Base-by-base conservation (phyloP, 2,888 invertebrate genomes). In the Xylota segnis region DNA sequence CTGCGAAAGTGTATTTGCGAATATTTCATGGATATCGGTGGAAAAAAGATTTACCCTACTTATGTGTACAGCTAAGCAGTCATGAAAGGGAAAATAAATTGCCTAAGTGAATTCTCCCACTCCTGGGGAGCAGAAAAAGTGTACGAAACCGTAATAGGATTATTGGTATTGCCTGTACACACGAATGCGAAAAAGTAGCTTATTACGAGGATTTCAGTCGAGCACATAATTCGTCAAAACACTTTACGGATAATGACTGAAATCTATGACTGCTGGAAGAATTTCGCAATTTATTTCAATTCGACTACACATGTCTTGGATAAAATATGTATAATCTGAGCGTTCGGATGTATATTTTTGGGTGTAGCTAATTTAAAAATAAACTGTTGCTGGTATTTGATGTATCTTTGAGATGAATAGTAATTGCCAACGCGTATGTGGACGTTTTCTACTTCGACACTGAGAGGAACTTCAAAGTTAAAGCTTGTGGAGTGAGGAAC, bases 31-130 rank as follows among this genome's bases (percentile, higher is more conserved):
- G 18, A 74, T 10, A 74, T 74, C 52, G 66, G 56, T 45, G 50
- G 40, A 14, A 58, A 43, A 54, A 47, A 40, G 56, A 47, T 47
- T 63, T 40, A 61, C 63, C 54, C 63, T 70, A 54, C 70, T 76
- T 76, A 58, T 52, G 50, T 63, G 63, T 10, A 50, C 43, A 66
- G 45, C 12, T 76, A 65, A 50, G 58, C 61, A 66, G 63, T 58
- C 58, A 27, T 82, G 45, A 76, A 81, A 63, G 40, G 47, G 18
- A 32, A 52, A 59, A 74, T 77, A 77, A 47, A 71, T 74, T 75
- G 75, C 75, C 45, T 45, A n/a, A 75, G 75, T 58, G 56, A 66
- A 66, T 74, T 74, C 74, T 63, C 63, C 9, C 56, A 56, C 27
- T 54, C n/a, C 14, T 23, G 45, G 14, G 70, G 59, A 61, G 10